Base-by-base conservation (phyloP, 2,888 invertebrate genomes). In the Craniophora ligustri region DNA sequence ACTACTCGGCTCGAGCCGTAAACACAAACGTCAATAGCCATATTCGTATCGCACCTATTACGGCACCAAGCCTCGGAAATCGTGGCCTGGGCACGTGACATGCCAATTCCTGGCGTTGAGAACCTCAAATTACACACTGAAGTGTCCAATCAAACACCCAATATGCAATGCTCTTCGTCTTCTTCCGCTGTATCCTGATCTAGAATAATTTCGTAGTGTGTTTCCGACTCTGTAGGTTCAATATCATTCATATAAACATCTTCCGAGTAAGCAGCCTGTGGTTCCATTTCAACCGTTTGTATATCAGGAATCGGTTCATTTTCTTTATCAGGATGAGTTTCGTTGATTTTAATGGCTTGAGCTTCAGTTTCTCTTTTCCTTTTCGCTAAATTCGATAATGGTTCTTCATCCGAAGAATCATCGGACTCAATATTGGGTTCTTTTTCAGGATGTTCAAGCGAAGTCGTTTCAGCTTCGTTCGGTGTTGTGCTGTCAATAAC, bases 361-460 rank as follows among this genome's bases (percentile, higher is more conserved):
- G 50, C 35, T 6, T 38, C 41, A 23, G 46, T 41, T 36, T 28
- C 18, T 61, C 66, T 75, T 50, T 68, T 81, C 31, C 84, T 82
- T 64, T 80, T 86, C 4, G 75, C 82, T 67, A 80, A 83, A 31
- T 80, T 79, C 2, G 89, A 81, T 16, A 92, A 58, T 0, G 92
- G 91, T 61, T 92, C 92, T 18, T 92, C 89, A 40, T 92, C 91
- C 2, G 89, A 89, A 0, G 86, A 84, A 38, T 84, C 82, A 14
- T 67, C 66, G 5, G 62, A 58, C 4, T 7, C 28, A 36, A 40
- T 14, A 14, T 58, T 44, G 8, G 50, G 26, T 18, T 16, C 26
- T 38, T 41, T 21, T 10, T 4, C 8, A 13, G 45, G 13, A 23
- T 11, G 23, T 1, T 8, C 16, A 4, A 15, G 3, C 14, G 57